These are phyloP conservation scores for Brachionus paranguensis DNA, from an alignment of 1,140 invertebrate species.

Conservation along the genomic window DNA sequence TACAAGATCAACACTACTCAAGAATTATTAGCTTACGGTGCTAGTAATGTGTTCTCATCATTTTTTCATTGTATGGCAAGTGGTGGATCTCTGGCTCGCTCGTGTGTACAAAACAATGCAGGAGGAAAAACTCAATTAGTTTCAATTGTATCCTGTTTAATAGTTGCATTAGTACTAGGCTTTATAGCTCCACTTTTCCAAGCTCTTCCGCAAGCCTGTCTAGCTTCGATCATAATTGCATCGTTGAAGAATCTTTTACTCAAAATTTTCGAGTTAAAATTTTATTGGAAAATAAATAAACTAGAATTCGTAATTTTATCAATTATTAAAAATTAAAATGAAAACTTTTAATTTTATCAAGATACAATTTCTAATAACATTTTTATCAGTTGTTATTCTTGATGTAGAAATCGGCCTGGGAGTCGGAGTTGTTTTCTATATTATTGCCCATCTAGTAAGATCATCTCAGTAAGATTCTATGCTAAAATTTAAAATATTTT, in stretches of 20 bases:
- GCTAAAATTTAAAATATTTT: not conserved
- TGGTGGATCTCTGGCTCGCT: conserved; percentile 58
- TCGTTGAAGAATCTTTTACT: conserved; percentile 56
- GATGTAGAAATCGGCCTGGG: conserved; percentile 45
- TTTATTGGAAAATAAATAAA: conserved; percentile 48
- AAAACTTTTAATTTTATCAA: conserved; percentile 4
- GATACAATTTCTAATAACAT: conserved; percentile 43
- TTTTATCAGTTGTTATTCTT: conserved; percentile 39
- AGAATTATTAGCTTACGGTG: conserved; percentile 59
- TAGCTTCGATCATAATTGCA: conserved; percentile 58
- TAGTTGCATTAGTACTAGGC: conserved; percentile 58
- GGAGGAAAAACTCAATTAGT: conserved; percentile 56
- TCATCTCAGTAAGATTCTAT: conserved; percentile 56
- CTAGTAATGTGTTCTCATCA: conserved; percentile 56
- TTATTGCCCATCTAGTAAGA: conserved; percentile 38
- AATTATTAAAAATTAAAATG: not conserved
- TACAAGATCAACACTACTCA: conserved; percentile 42
- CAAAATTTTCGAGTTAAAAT: conserved; percentile 52
- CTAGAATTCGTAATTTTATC: conserved; percentile 51
- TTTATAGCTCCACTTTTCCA: conserved; percentile 56
- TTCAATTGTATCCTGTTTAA: conserved; percentile 39
- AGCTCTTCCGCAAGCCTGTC: conserved; percentile 46
- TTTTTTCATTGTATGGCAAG: conserved; percentile 59
- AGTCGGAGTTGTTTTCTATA: conserved; percentile 39
- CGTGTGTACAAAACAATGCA: conserved; percentile 55